phyloP scores from a whole-genome alignment of 1,140 invertebrate genomes.

The Mamestra configurata region DNA sequence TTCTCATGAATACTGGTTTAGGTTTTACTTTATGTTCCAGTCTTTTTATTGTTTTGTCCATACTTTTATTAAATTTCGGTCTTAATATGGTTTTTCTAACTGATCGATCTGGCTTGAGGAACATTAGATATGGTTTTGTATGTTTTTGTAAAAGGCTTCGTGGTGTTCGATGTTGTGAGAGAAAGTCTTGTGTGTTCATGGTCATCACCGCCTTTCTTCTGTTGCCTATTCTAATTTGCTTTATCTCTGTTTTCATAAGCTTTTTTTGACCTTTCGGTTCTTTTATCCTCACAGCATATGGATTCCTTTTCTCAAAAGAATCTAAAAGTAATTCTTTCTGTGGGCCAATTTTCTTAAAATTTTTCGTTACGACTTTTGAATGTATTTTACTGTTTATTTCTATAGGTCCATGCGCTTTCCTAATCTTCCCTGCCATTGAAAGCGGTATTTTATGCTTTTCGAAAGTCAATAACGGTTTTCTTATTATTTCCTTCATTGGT shows the following conservation, averaged over 20 bases:
- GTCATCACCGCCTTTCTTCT: conserved; percentile 59
- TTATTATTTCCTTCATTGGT: neutral
- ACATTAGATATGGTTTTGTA: conserved; percentile 20
- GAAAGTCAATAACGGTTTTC: neutral
- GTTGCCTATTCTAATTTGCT: conserved; percentile 57
- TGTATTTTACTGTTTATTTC: neutral
- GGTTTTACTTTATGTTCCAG: conserved; percentile 40
- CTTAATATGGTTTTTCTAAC: conserved; percentile 56
- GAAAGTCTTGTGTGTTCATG: conserved; percentile 68
- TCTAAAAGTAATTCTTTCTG: conserved; percentile 43
- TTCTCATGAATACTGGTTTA: conserved; percentile 33
- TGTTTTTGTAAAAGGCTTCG: conserved; percentile 19
- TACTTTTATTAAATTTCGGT: conserved; percentile 59
- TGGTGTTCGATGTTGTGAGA: conserved; percentile 58
- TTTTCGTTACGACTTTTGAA: neutral
- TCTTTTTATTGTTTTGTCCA: conserved; percentile 31
- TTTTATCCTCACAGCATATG: conserved; percentile 60
- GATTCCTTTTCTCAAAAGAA: conserved; percentile 62
- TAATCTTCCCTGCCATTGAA: neutral
- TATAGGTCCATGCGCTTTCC: neutral
- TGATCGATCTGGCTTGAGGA: conserved; percentile 43
- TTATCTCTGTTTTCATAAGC: conserved; percentile 47
- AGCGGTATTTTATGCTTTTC: neutral
- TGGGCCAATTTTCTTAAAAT: neutral
- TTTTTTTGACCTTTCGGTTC: conserved; percentile 55